A percentile compares a stretch with the other conserved stretches of the same genome.
Evolutionary conservation across 1,140 invertebrate species (phyloP).

Genomic region (Cepaea nemoralis): DNA sequence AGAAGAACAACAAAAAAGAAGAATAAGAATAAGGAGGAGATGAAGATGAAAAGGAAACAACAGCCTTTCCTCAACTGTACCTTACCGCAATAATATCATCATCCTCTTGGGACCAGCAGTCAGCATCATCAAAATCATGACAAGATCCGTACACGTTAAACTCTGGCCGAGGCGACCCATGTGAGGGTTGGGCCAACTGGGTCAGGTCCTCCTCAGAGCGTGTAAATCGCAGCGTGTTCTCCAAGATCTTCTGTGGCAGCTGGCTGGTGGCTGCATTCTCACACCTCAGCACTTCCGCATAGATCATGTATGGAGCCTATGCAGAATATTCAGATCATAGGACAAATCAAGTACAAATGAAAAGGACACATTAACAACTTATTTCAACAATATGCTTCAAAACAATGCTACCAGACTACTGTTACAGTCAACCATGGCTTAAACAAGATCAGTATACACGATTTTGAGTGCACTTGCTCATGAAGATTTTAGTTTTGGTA

Average conservation of each 20-base stretch:
- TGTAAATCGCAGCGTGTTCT: constrained; percentile 84
- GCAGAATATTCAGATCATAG: background rate
- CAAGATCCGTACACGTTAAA: constrained; percentile 57
- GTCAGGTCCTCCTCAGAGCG: constrained; percentile 92
- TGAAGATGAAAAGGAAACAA: too few relatives aligned
- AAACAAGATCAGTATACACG: too few relatives aligned
- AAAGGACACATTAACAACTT: too few relatives aligned
- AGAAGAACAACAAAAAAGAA: too few relatives aligned
- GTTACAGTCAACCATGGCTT: too few relatives aligned
- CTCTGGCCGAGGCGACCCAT: constrained; percentile 58
- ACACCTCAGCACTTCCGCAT: constrained; percentile 95
- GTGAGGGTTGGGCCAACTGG: constrained; percentile 47
- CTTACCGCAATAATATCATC: constrained; percentile 87
- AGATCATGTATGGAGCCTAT: constrained; percentile 96
- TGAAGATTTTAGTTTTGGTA: too few relatives aligned
- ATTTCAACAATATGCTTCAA: too few relatives aligned
- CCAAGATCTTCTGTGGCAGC: constrained; percentile 81
- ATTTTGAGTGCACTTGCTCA: too few relatives aligned
- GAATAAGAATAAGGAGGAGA: too few relatives aligned
- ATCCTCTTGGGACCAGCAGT: constrained; percentile 94
- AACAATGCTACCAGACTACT: too few relatives aligned
- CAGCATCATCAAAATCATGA: constrained; percentile 76
- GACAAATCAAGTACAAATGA: too few relatives aligned
- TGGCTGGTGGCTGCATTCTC: constrained; percentile 83
- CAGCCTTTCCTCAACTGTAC: too few relatives aligned